A percentile compares a stretch with the other conserved stretches of the same genome.
Evolutionary conservation across 2,888 invertebrate species (phyloP).

Genomic region (Andricus curvator): DNA sequence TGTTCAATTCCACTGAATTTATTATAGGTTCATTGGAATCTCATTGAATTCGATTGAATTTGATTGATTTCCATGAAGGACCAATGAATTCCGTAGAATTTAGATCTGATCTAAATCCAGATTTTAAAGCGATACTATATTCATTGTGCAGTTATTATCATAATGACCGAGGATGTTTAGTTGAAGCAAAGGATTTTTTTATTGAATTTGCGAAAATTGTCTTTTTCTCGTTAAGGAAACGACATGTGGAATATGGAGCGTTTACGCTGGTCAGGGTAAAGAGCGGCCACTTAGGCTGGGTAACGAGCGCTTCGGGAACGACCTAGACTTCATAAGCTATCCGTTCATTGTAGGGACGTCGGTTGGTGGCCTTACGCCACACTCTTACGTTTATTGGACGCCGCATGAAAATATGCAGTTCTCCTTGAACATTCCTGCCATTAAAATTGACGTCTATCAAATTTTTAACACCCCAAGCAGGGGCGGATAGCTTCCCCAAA

Average conservation of each 20-base stretch:
- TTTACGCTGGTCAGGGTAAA: slow-evolving; percentile 60
- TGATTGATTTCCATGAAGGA: no score
- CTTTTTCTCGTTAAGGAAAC: slow-evolving; percentile 23
- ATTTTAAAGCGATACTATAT: neutral
- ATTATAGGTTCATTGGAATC: no score
- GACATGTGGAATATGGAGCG: slow-evolving; percentile 36
- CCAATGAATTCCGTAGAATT: no score
- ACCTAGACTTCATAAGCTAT: slow-evolving; percentile 33
- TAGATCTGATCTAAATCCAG: no score
- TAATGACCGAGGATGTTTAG: neutral
- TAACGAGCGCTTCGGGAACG: slow-evolving; percentile 66
- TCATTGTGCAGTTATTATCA: neutral
- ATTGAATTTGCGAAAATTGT: neutral
- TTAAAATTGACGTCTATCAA: slow-evolving; percentile 36
- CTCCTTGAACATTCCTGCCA: slow-evolving; percentile 28
- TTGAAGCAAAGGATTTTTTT: neutral
- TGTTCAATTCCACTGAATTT: no score
- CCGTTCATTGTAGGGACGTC: slow-evolving; percentile 12
- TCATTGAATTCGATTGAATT: no score
- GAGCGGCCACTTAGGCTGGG: slow-evolving; percentile 67
- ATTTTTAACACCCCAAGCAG: slow-evolving; percentile 14
- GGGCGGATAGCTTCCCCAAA: neutral
- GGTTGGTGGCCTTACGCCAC: slow-evolving; percentile 31
- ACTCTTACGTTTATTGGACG: slow-evolving; percentile 19
- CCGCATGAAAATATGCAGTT: slow-evolving; percentile 31